Conservation (phyloP, 2,888 invertebrate genomes). For the Caenorhabditis sulstoni region DNA sequence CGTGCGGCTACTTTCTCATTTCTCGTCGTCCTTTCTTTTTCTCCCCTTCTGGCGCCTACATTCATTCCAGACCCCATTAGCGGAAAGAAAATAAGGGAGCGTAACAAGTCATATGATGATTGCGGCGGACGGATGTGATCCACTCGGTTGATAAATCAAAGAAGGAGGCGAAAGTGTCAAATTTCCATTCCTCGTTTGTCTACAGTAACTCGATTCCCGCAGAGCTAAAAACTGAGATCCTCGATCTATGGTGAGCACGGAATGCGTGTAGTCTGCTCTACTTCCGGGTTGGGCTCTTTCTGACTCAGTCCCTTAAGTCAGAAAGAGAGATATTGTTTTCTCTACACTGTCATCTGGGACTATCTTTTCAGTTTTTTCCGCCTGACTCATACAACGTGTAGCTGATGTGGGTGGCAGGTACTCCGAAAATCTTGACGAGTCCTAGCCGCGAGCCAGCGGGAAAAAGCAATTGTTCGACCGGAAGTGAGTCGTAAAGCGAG, state of each 20-base stretch:
- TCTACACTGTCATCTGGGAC: no score
- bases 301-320: not conserved
- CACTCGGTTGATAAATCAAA: slow-evolving; percentile 38
- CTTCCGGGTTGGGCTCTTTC: slow-evolving; percentile 17
- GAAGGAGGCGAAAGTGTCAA: not conserved
- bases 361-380: no score
- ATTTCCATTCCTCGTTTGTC: not conserved
- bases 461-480: slow-evolving; percentile 45
- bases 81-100: slow-evolving; percentile 10
- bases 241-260: slow-evolving; percentile 3
- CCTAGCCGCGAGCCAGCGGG: not conserved
- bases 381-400: not conserved
- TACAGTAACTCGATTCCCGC: not conserved
- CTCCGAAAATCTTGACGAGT: no score
- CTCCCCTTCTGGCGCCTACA: slow-evolving; percentile 9
- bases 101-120: slow-evolving; percentile 54
- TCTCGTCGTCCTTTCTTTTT: not conserved
- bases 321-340: not conserved
- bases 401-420: slow-evolving; percentile 4
- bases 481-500: slow-evolving; percentile 33
- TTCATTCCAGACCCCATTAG: slow-evolving; percentile 53
- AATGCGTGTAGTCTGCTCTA: slow-evolving; percentile 10
- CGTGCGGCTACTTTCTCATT: slow-evolving; percentile 22
- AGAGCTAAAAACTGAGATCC: not conserved
- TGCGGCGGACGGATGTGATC: slow-evolving; percentile 39